These are phyloP conservation scores for Epiblema foenella DNA, from an alignment of 2,888 invertebrate genomes.

Conservation along the genomic window DNA sequence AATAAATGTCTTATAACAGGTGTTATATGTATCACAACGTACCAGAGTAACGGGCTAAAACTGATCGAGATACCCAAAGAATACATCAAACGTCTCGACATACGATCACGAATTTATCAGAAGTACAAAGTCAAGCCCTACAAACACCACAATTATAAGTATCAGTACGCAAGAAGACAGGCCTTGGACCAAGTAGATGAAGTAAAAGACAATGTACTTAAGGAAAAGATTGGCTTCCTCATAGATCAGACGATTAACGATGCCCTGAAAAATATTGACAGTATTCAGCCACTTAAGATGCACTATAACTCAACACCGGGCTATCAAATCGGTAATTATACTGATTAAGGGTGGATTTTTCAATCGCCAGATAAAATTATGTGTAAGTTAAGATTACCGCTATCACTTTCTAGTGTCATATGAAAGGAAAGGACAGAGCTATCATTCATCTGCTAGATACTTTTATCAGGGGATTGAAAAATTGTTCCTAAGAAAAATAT, in stretches of 20 bases:
- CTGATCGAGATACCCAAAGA: conserved; percentile 27
- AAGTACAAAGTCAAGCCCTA: conserved; percentile 10
- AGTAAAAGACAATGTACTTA: conserved; percentile 62
- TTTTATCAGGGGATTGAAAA: no score
- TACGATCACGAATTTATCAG: background rate
- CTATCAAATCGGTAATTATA: conserved; percentile 59
- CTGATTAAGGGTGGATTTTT: no score
- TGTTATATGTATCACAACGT: conserved; percentile 10
- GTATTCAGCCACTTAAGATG: conserved; percentile 57
- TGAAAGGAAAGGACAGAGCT: no score
- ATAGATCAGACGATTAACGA: conserved; percentile 70
- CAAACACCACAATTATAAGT: background rate
- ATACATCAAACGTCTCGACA: background rate
- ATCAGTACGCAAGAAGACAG: conserved; percentile 6
- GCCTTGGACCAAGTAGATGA: conserved; percentile 50
- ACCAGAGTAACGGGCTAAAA: conserved; percentile 20
- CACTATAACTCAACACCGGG: conserved; percentile 54
- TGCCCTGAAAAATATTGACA: conserved; percentile 61
- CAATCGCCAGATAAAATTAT: no score
- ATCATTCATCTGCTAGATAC: no score
- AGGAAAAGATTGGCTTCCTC: conserved; percentile 65
- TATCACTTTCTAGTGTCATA: no score
- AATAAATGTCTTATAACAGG: conserved; percentile 5
- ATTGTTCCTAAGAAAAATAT: no score
- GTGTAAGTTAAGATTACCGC: no score